Conservation (phyloP, 2,113 vertebrate species). For the Caranx ignobilis region DNA sequence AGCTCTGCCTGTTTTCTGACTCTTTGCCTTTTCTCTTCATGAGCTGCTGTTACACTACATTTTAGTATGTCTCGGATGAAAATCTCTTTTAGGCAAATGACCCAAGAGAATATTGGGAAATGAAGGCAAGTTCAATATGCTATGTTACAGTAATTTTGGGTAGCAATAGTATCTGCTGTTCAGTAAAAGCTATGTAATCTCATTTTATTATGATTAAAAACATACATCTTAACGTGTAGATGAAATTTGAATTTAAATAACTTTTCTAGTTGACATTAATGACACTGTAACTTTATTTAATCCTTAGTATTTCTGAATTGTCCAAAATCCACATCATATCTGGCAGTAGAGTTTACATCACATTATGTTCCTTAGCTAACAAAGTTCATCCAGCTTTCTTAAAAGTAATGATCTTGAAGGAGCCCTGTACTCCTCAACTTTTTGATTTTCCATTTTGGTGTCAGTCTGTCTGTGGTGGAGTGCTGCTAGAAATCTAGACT, state of each 20-base stretch:
- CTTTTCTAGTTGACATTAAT: too few species aligned
- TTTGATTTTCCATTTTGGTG: neutral
- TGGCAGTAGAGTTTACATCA: neutral
- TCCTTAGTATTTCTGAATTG: neutral
- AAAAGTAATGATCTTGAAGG: neutral
- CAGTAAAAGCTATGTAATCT: neutral
- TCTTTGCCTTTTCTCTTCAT: too few species aligned
- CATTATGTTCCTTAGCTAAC: neutral
- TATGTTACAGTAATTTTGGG: too few species aligned
- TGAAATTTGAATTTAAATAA: too few species aligned
- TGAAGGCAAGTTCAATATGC: too few species aligned
- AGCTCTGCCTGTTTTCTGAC: too few species aligned
- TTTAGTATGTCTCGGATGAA: too few species aligned
- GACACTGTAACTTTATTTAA: too few species aligned
- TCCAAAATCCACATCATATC: neutral
- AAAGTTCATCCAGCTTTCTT: neutral
- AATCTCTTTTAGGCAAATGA: neutral
- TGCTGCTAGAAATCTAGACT: conserved; percentile 10
- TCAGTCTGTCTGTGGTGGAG: neutral
- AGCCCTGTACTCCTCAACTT: neutral
- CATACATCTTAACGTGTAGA: too few species aligned
- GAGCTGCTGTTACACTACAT: too few species aligned
- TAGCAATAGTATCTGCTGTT: too few species aligned
- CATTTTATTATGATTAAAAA: neutral
- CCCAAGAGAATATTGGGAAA: neutral